A percentile compares a stretch with the other conserved stretches of the same genome.
Evolutionary conservation across 2,797 vertebrate species (phyloP).

Genomic region (Thunnus albacares): DNA sequence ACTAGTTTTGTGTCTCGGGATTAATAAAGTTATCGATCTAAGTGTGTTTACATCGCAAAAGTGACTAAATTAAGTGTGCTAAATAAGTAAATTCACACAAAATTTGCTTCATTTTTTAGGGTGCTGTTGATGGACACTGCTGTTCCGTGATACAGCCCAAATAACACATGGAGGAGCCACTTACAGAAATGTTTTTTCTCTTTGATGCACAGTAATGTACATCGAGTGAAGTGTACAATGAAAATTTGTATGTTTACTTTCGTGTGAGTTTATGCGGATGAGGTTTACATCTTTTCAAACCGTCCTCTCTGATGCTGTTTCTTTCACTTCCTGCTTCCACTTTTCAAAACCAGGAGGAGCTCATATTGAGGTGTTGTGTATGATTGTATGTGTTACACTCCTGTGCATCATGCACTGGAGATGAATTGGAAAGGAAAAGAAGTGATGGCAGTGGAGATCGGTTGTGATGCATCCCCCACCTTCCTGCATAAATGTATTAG

Average conservation of each 20-base stretch:
- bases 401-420: neutral
- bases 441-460: neutral
- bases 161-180: neutral
- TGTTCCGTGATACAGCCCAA: neutral
- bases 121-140: neutral
- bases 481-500: slow-evolving; percentile 22
- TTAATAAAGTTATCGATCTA: neutral
- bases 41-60: too few relatives aligned
- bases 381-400: slow-evolving; percentile 1
- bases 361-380: slow-evolving; percentile 1
- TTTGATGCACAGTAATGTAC: neutral
- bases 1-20: neutral
- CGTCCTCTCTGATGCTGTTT: neutral
- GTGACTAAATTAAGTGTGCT: too few relatives aligned
- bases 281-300: neutral
- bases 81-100: too few relatives aligned
- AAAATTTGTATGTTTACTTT: neutral
- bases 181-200: neutral
- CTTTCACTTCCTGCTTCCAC: neutral
- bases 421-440: neutral
- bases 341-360: neutral
- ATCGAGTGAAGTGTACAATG: too few relatives aligned
- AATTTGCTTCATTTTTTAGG: too few relatives aligned
- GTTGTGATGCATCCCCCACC: neutral
- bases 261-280: neutral